Evolutionary conservation across 2,113 vertebrate genomes (phyloP).

Genomic region (Pleuronectes platessa): DNA sequence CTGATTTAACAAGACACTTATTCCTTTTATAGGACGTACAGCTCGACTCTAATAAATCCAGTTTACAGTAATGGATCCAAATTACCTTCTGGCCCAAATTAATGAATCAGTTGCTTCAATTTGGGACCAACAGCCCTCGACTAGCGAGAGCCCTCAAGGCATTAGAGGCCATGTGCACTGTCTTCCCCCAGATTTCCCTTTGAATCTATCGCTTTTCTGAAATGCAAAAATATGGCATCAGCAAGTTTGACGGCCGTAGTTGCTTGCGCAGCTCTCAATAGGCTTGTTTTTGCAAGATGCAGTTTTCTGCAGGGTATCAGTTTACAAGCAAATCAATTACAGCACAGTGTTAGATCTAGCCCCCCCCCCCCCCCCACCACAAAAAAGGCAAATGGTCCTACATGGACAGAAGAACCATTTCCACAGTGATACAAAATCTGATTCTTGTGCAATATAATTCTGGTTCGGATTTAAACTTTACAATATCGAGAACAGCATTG

Average conservation of each 20-base stretch:
- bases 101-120: conserved; percentile 14
- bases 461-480: background rate
- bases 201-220: conserved; percentile 27
- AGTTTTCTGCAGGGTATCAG: conserved; percentile 20
- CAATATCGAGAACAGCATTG: background rate
- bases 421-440: background rate
- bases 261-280: conserved; percentile 52
- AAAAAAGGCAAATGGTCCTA: background rate
- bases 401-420: conserved; percentile 4
- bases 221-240: conserved; percentile 36
- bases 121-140: background rate
- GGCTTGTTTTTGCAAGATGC: conserved; percentile 49
- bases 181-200: conserved; percentile 21
- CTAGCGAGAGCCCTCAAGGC: conserved; percentile 8
- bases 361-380: too few species aligned
- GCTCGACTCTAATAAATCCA: background rate
- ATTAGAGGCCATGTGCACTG: conserved; percentile 5
- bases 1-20: conserved; percentile 7
- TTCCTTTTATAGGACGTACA: background rate
- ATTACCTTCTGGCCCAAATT: background rate
- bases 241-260: conserved; percentile 21
- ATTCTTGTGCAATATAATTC: background rate
- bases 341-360: conserved; percentile 21
- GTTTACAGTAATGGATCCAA: conserved; percentile 3
- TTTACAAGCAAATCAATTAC: conserved; percentile 46